Evolutionary conservation across 2,888 invertebrate species (phyloP).

Genomic region (Ichneumoninae sp.): DNA sequence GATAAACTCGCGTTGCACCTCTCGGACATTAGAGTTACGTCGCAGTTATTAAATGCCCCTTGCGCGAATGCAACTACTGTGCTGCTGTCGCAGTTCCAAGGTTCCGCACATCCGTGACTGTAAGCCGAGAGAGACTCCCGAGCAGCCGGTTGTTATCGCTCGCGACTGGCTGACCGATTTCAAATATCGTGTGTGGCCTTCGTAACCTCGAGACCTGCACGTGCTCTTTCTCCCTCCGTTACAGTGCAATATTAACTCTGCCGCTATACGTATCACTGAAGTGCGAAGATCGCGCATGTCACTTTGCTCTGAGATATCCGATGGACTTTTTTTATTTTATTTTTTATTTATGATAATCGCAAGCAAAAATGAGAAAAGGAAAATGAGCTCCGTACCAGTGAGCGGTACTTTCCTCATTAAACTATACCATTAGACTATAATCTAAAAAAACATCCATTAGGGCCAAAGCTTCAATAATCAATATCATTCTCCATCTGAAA

Average conservation of each 20-base stretch:
- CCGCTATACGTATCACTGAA: not conserved
- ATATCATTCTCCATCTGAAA: too few species aligned
- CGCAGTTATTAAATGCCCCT: conserved; percentile 26
- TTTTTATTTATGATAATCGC: not conserved
- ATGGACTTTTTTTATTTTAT: not conserved
- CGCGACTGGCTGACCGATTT: conserved; percentile 49
- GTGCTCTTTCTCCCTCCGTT: conserved; percentile 3
- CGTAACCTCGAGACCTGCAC: conserved; percentile 38
- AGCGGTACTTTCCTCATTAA: too few species aligned
- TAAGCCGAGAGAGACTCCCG: conserved; percentile 13
- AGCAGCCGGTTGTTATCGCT: conserved; percentile 53
- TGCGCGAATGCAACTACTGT: conserved; percentile 11
- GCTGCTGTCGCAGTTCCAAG: conserved; percentile 25
- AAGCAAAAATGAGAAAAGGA: not conserved
- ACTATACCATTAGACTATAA: too few species aligned
- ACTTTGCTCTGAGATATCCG: not conserved
- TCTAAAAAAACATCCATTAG: too few species aligned
- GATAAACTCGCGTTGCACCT: conserved; percentile 22
- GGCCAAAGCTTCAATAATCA: too few species aligned
- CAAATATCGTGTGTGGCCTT: conserved; percentile 62
- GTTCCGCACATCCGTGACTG: conserved; percentile 48
- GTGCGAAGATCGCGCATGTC: not conserved
- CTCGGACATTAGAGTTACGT: conserved; percentile 12
- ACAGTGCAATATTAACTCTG: not conserved
- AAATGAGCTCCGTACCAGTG: too few species aligned